Evolutionary conservation across 2,113 vertebrate species (phyloP), one percentile per base, ranked within the genome.

Genomic region (Tragelaphus buxtoni): DNA sequence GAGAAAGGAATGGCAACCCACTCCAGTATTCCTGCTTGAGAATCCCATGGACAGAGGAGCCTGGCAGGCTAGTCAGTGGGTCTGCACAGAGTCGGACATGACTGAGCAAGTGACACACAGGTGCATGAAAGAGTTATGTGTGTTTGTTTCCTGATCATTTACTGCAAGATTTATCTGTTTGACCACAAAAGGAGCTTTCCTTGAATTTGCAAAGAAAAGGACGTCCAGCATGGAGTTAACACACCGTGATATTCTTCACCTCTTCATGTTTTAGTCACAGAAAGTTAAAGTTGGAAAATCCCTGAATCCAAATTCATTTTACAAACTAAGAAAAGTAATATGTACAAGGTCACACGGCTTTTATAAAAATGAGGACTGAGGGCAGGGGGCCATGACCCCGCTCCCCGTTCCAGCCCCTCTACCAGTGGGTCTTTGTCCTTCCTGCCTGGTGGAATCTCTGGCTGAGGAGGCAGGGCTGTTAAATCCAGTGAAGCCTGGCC

Each of bases 141-240:
- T 24, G 35, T 83, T n/a, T 92, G 22, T 76, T 91, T 81, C 45
- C 16, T 93, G 42, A 51, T 86, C 58, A 42, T n/a, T 90, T 69
- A 32, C 39, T 77, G 5, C 58, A 28, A 32, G 10, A 3, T 76
- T 56, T 74, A 11, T 47, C 32, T 80, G 61, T 90, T 35, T 94
- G 88, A 53, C 86, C 96, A 32, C 13, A 69, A 90, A 89, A 53
- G 69, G 28, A 79, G 17, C 61, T 80, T 89, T 91, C 60, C 30
- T 87, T 90, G 47, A 79, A 63, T 92, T 95, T 91, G 5, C 61
- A 42, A 83, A 56, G 72, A 72, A 28, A 39, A 87, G 24, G 51
- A 26, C 1, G 16, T 90, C 17, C 61, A 14, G n/a, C 22, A 47
- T 69, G 56, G 26, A 56, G 20, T 89, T 76, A n/a, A 91, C 60